Evolutionary conservation across 92 coral and sea anemone genomes (phyloP), one percentile per base, ranked within the genome.

Genomic region (Porites evermanni): DNA sequence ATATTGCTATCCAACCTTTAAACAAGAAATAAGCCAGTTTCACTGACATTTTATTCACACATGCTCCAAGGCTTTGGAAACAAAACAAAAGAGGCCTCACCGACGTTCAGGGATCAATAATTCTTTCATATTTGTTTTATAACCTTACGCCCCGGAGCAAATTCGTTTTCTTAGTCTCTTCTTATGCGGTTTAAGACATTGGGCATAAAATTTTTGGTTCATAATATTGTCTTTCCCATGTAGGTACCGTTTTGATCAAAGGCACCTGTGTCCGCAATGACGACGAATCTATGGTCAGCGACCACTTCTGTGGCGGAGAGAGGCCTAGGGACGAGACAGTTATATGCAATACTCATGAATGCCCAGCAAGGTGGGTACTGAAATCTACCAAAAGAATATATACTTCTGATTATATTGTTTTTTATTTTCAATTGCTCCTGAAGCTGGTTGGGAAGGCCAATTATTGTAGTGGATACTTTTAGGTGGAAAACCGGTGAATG

Each of bases 401-500:
- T 12, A 11, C 12, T 8, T 14, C 74, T 70, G 21, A 10, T 21
- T 26, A 10, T 0, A 17, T 59, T 59, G 17, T 38, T 38, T 3
- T 38, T 38, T 38, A 4, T 38, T 38, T 38, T 3, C 47, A 38
- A 29, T 38, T 38, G 47, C 5, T 38, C 47, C 5, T 3, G 6
- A 38, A 38, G 6, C 5, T 3, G 5, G 47, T 38, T 4, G 47
- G 5, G 47, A 38, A 38, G 14, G 60, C 60, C 14, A 10, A 3
- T 54, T 54, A 54, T 54, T 54, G 2, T 19, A 14, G 71, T 6
- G 71, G 7, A n/a, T 67, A 53, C 21, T 16, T 17, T 18, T 65
- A 91, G 94, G 12, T 91, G 94, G 94, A 79, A 69, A 69, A 73
- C 78, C 1, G 91, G 91, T 18, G 87, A 88, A 61, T 91, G 94